Percentiles rank a stretch among this genome's conserved stretches.
phyloP scores from a whole-genome alignment of 2,113 vertebrate species.

The Artemisiospiza belli region DNA sequence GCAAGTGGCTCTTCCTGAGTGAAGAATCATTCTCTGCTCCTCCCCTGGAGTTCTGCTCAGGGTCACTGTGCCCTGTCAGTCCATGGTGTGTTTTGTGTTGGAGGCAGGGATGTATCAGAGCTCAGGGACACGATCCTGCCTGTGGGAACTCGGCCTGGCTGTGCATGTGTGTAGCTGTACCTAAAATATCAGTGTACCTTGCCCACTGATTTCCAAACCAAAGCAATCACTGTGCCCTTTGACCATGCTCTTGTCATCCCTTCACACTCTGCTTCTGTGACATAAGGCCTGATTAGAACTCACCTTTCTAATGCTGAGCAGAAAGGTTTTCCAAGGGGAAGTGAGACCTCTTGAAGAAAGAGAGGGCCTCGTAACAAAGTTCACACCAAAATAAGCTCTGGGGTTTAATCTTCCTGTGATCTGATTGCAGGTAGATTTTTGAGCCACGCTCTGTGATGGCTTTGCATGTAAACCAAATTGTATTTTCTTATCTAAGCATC shows the following conservation, averaged over 20 bases:
- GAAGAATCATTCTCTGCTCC: not conserved
- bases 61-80: not conserved
- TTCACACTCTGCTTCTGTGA: not conserved
- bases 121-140: not conserved
- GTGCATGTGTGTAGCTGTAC: not conserved
- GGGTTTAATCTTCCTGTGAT: not conserved
- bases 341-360: not conserved
- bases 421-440: not conserved
- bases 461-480: not conserved
- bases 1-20: not conserved
- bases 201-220: not conserved
- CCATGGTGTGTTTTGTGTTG: not conserved
- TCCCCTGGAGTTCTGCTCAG: not conserved
- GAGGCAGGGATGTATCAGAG: not conserved
- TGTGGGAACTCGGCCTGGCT: not conserved
- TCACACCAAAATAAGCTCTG: not conserved
- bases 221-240: not conserved
- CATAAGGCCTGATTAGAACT: not conserved
- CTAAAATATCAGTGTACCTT: not conserved
- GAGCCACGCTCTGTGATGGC: not conserved
- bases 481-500: slow-evolving; percentile 16
- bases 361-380: not conserved
- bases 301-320: not conserved
- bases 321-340: not conserved
- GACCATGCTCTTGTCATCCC: not conserved